phyloP scores from a whole-genome alignment of 2,113 vertebrate species.

The Heterocephalus glaber region DNA sequence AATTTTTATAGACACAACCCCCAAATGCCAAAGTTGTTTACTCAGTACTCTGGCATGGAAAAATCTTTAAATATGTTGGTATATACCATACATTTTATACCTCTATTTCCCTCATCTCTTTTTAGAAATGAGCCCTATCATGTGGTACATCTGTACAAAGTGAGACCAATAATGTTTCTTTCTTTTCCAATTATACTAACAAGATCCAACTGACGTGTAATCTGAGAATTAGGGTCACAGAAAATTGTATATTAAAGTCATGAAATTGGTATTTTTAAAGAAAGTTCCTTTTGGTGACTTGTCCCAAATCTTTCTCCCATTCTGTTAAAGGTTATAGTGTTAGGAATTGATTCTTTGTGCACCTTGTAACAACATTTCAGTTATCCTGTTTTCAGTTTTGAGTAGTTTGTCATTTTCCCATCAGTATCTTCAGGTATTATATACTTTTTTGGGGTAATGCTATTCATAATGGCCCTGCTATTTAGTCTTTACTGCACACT shows the following conservation, averaged over 20 bases:
- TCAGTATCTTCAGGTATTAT: background rate
- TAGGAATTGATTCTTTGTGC: constrained; percentile 53
- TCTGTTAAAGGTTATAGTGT: background rate
- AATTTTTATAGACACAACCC: background rate
- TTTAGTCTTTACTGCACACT: constrained; percentile 21
- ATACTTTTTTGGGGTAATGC: constrained; percentile 16
- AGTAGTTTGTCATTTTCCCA: constrained; percentile 66
- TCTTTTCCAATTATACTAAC: background rate
- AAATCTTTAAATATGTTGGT: background rate
- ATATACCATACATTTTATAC: background rate
- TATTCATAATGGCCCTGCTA: constrained; percentile 61
- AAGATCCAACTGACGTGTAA: background rate
- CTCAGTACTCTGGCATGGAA: background rate
- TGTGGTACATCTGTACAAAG: background rate
- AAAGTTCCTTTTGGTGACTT: constrained; percentile 24
- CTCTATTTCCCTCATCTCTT: background rate
- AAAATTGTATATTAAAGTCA: constrained; percentile 37
- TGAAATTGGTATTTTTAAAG: constrained; percentile 19
- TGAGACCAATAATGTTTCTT: constrained; percentile 3
- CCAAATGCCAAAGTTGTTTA: background rate
- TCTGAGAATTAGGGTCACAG: background rate
- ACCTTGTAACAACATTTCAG: constrained; percentile 26
- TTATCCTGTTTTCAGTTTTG: constrained; percentile 58
- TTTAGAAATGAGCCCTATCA: background rate
- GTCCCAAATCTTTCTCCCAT: constrained; percentile 1